Evolutionary conservation across 1,140 invertebrate genomes (phyloP).

Genomic region (Sweltsa coloradensis): DNA sequence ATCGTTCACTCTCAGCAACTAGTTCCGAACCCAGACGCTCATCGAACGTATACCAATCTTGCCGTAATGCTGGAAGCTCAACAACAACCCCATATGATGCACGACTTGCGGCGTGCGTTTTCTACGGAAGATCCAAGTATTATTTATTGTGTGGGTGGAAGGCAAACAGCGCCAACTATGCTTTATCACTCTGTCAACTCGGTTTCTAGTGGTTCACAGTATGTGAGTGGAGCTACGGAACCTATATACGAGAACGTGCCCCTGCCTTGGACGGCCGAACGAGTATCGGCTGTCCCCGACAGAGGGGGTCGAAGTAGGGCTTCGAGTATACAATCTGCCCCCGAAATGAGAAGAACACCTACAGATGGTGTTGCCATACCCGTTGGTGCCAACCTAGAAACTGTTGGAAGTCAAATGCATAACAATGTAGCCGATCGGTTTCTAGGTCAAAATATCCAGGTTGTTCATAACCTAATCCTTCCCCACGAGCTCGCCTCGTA

Average conservation of each 20-base stretch:
- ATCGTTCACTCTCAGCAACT: conserved; percentile 18
- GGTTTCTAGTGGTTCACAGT: neutral
- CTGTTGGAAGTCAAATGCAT: no score
- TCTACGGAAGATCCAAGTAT: conserved; percentile 16
- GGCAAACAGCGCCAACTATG: conserved; percentile 1
- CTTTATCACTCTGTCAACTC: conserved; percentile 5
- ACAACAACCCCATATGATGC: conserved; percentile 1
- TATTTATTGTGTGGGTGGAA: neutral
- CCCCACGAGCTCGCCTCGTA: conserved; percentile 5
- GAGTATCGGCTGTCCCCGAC: conserved; percentile 15
- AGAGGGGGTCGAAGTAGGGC: conserved; percentile 38
- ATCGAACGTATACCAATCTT: conserved; percentile 59
- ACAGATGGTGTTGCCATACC: no score
- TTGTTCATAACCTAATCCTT: no score
- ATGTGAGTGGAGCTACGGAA: conserved; percentile 29
- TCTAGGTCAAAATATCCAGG: no score
- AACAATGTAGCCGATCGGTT: no score
- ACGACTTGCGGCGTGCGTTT: neutral
- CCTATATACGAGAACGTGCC: conserved; percentile 72
- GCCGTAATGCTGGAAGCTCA: conserved; percentile 28
- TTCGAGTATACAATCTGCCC: conserved; percentile 51
- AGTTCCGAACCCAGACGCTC: conserved; percentile 34
- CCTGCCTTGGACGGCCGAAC: conserved; percentile 27
- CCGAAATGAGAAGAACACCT: conserved; percentile 41
- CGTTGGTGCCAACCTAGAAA: no score